These are phyloP conservation scores for Hemiprocne comata DNA, from an alignment of 2,113 vertebrate species.

Conservation along the genomic window DNA sequence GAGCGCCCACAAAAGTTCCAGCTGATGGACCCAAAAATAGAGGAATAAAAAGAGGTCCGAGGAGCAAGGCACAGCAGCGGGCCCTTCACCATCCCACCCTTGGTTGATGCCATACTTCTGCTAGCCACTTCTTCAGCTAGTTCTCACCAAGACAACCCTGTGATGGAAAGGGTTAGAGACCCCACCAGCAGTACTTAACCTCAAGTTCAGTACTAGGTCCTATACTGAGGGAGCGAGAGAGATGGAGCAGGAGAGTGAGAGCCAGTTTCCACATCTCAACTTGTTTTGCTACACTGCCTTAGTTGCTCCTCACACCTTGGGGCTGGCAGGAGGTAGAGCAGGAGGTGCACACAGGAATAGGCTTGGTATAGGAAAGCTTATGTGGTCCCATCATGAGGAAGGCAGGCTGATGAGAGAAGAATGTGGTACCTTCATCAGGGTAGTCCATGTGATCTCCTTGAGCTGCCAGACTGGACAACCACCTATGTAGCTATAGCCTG, in stretches of 20 bases:
- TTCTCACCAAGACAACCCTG: neutral
- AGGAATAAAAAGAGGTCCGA: neutral
- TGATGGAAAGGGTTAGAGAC: neutral
- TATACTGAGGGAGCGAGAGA: neutral
- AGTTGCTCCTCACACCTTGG: neutral
- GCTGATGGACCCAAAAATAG: neutral
- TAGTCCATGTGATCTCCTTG: fast-evolving
- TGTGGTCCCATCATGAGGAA: fast-evolving
- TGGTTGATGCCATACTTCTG: neutral
- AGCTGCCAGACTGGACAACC: neutral
- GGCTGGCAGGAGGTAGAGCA: neutral
- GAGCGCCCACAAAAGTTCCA: neutral
- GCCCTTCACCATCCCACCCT: neutral
- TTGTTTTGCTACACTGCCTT: neutral
- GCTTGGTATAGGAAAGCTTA: neutral
- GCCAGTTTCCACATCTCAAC: neutral
- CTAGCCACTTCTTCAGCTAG: neutral
- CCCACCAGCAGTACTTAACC: neutral
- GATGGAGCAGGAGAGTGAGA: neutral
- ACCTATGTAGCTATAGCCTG: neutral
- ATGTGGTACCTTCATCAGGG: neutral
- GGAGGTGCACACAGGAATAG: neutral
- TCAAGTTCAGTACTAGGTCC: neutral
- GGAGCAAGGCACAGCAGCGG: neutral
- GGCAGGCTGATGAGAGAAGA: neutral